Base-by-base conservation (phyloP, 2,888 invertebrate genomes). In the Oscheius myriophilus region DNA sequence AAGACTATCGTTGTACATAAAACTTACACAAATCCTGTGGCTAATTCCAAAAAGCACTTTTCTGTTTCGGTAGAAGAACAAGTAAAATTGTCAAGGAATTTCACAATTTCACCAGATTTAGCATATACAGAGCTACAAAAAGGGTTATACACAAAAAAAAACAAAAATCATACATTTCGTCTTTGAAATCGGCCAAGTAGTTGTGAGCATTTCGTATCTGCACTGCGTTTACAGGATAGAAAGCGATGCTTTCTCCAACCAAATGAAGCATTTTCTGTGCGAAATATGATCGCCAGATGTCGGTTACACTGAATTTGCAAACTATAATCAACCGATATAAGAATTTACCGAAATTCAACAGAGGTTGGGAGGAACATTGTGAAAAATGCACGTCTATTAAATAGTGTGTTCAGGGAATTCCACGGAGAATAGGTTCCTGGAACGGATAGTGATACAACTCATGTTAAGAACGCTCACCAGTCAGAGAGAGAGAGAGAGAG, bases 321-420 rank as follows among this genome's bases (percentile, higher is more conserved):
- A 14, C 2, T 54, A n/a, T 4, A 6, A 21, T 53, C 4, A 53
- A 16, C 53, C 12, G n/a, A 18, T 18, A 26, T n/a, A 53, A 14
- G 16, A 43, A 43, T 9, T 16, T 39, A 52, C 55, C 57, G 23
- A 41, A 79, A 77, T 3, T 75, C 70, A 0, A 79, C 76, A 7
- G 75, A 73, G 2, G 72, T 69, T 0, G 79, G 79, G 3, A 79
- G 64, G 51, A 75, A 71, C 11, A 79, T 43, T 11, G 73, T 74
- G 57, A 74, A 75, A 58, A 80, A 80, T 0, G 78, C 78, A 6
- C 58, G 46, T 23, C 65, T 66, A 33, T 74, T 65, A 71, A 79
- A 79, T 0, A 78, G 61, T 4, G 77, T 79, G 45, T 79, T 78
- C 45, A 75, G 79, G 1, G 76, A 76, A 49, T 79, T 79, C 72